These are phyloP conservation scores for Lagocephalus sceleratus DNA, from an alignment of 2,797 vertebrate species.

Conservation along the genomic window DNA sequence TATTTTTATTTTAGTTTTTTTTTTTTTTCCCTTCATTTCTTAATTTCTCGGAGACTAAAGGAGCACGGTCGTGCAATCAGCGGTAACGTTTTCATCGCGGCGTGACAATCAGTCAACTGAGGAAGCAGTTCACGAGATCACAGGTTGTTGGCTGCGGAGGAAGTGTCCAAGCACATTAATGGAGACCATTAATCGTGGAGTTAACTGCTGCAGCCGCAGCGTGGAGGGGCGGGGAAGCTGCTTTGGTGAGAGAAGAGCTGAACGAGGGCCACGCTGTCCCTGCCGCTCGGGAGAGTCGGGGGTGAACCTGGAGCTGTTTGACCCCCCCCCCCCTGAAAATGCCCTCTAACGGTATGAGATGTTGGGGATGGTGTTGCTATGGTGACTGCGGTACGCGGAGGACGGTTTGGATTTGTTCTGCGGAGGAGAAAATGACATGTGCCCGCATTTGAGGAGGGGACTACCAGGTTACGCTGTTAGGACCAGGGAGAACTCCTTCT, in stretches of 20 bases:
- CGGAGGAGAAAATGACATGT: constrained; percentile 6
- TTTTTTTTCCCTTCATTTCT: background rate
- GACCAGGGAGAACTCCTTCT: too few species aligned
- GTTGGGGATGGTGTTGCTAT: constrained; percentile 33
- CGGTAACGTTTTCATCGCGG: constrained; percentile 33
- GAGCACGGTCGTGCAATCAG: constrained; percentile 56
- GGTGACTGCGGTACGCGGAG: constrained; percentile 14
- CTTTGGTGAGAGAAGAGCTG: constrained; percentile 25
- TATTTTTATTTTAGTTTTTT: background rate
- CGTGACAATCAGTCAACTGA: constrained; percentile 40
- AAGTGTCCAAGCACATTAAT: constrained; percentile 66
- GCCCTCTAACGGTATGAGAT: constrained; percentile 15
- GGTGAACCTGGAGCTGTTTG: background rate
- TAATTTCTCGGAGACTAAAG: constrained; percentile 57
- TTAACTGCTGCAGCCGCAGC: constrained; percentile 49
- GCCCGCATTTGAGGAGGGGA: background rate
- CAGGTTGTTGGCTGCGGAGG: constrained; percentile 54
- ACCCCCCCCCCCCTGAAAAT: constrained; percentile 9
- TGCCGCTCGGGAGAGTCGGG: constrained; percentile 3
- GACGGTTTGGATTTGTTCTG: constrained; percentile 23
- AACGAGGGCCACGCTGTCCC: constrained; percentile 5
- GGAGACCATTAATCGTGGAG: constrained; percentile 65
- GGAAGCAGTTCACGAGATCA: constrained; percentile 49
- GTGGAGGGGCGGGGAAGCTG: constrained; percentile 46
- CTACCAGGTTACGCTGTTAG: too few species aligned